These are phyloP conservation scores for Grammomys surdaster DNA, from an alignment of 2,113 vertebrate species.

Conservation along the genomic window DNA sequence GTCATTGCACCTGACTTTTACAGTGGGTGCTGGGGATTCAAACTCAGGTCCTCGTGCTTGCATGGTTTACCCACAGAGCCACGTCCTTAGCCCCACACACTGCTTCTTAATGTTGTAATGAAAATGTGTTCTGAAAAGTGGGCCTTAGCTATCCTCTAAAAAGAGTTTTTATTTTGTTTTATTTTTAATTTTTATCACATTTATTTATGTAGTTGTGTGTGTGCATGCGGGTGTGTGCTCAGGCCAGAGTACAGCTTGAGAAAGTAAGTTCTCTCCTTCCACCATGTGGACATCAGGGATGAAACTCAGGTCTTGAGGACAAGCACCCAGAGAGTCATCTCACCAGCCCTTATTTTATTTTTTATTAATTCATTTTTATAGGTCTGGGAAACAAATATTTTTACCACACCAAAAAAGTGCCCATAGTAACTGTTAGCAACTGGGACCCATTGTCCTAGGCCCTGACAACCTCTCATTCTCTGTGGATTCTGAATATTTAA, in stretches of 20 bases:
- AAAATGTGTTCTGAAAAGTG: not conserved
- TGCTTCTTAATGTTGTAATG: not conserved
- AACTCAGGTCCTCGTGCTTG: not conserved
- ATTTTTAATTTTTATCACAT: not conserved
- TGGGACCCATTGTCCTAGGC: not conserved
- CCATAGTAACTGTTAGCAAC: not conserved
- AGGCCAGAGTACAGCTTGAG: not conserved
- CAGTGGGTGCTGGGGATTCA: not conserved
- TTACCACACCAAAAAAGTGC: not conserved
- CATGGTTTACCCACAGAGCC: too few relatives aligned
- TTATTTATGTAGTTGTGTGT: not conserved
- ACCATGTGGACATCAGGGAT: not conserved
- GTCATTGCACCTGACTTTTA: not conserved
- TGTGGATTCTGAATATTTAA: not conserved
- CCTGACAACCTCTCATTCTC: not conserved
- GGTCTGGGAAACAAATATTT: not conserved
- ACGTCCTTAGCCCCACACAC: not conserved
- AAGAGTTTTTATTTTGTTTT: not conserved
- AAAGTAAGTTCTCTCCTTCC: not conserved
- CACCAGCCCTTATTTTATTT: not conserved
- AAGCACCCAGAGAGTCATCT: not conserved
- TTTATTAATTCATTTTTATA: not conserved
- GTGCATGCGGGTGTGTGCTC: too few relatives aligned
- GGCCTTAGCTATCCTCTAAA: not conserved
- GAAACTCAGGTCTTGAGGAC: not conserved